These are phyloP conservation scores for Phalacrocorax pelagicus DNA, from an alignment of 2,113 vertebrate genomes.

Conservation along the genomic window DNA sequence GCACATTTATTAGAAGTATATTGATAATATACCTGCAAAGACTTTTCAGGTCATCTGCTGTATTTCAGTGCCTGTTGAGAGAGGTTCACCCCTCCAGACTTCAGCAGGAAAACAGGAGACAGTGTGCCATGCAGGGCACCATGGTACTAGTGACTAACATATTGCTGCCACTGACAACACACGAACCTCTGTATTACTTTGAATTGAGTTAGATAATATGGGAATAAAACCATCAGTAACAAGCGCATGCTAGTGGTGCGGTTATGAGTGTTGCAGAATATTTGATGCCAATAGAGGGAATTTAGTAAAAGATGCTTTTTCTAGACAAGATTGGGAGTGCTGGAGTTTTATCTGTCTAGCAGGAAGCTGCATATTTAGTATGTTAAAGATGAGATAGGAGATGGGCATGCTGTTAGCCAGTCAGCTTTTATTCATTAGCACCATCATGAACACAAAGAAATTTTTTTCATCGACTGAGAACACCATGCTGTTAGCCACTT, in stretches of 20 bases:
- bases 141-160: not conserved
- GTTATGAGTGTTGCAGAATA: not conserved
- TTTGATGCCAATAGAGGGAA: not conserved
- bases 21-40: not conserved
- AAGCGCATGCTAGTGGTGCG: not conserved
- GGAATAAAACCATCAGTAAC: not conserved
- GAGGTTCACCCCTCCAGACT: not conserved
- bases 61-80: not conserved
- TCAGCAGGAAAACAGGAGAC: not conserved
- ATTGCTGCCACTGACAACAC: not conserved
- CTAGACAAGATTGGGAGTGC: not conserved
- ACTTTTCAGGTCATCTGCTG: not conserved
- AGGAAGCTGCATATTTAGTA: not conserved
- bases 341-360: not conserved
- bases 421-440: not conserved
- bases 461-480: not conserved
- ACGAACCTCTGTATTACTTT: not conserved
- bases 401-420: not conserved
- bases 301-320: not conserved
- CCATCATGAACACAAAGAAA: not conserved
- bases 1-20: not conserved
- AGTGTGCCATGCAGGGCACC: not conserved
- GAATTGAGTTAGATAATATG: not conserved
- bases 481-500: not conserved
- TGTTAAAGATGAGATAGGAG: not conserved